Evolutionary conservation across 2,888 invertebrate species (phyloP), one percentile per base, ranked within the genome.

Genomic region (Actias luna): DNA sequence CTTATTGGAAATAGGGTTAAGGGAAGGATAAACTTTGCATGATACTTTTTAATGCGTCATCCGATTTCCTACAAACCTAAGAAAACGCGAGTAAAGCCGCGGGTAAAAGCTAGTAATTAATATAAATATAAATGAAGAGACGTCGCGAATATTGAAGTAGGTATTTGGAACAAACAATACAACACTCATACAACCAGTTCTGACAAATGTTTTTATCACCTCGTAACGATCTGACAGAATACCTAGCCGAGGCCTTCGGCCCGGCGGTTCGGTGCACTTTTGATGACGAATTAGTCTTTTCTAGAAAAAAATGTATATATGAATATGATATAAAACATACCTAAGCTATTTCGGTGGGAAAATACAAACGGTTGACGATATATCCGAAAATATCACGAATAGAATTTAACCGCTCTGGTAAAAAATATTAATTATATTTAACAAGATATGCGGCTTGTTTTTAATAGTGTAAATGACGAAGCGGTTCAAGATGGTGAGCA

Each of bases 241-340:
- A 70, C 69, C 73, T 73, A 73, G 69, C 68, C 68, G 35, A 58
- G 65, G 65, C 64, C 67, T 69, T 78, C 74, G 70, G 67, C 70
- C 71, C 67, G 67, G 63, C 75, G 67, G 82, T 80, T 80, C 82
- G 77, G 78, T 82, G 82, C 79, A 80, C 82, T 73, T 71, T 65
- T 64, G 67, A 69, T 73, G 74, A 67, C 25, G 63, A 55, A 63
- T 63, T 63, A 63, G 63, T 63, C 63, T 59, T 59, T 63, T 63
- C 63, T 63, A 63, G 63, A 60, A 52, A 63, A 63, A 63, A 46
- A 58, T 22, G 14, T 39, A 33, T 22, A 33, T 31, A 60, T 25
- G 25, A 33, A 58, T 25, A 18, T 33, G 31, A 58, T 31, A n/a
- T n/a, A n/a, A n/a, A 57, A 55, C 52, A 27, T 62, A 58, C 58